Evolutionary conservation across 2,113 vertebrate genomes (phyloP).

Genomic region (Salvelinus sp.): DNA sequence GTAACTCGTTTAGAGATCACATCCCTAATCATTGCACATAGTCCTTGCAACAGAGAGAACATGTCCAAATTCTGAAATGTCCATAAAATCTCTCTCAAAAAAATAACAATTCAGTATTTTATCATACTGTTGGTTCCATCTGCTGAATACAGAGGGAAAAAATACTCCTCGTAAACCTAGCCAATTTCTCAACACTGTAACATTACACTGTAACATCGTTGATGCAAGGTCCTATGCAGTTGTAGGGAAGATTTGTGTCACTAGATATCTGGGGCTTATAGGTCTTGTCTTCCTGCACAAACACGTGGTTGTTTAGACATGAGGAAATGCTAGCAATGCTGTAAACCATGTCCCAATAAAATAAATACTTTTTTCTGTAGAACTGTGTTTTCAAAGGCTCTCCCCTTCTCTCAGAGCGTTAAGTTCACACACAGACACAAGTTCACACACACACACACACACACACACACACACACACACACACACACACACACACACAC

Average conservation of each 20-base stretch:
- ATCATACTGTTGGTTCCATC: neutral
- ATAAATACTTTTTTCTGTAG: neutral
- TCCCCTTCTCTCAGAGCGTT: too few relatives aligned
- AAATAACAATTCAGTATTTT: neutral
- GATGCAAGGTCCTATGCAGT: too few relatives aligned
- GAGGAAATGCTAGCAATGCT: too few relatives aligned
- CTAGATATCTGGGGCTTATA: too few relatives aligned
- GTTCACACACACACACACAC: slow-evolving; percentile 26
- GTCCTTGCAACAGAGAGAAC: neutral
- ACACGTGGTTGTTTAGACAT: too few relatives aligned
- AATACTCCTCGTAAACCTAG: neutral
- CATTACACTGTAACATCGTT: too few relatives aligned
- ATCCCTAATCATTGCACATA: neutral
- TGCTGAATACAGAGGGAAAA: neutral
- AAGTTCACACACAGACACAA: slow-evolving; percentile 25
- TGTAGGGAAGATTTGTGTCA: too few relatives aligned
- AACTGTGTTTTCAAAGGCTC: neutral
- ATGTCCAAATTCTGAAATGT: neutral
- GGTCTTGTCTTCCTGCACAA: too few relatives aligned
- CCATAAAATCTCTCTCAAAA: neutral
- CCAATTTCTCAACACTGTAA: too few relatives aligned
- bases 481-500: slow-evolving; percentile 52
- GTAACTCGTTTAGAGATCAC: neutral
- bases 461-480: slow-evolving; percentile 52
- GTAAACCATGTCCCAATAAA: neutral